These are phyloP conservation scores for Dreissena polymorpha DNA, from an alignment of 1,140 invertebrate genomes.

Conservation along the genomic window DNA sequence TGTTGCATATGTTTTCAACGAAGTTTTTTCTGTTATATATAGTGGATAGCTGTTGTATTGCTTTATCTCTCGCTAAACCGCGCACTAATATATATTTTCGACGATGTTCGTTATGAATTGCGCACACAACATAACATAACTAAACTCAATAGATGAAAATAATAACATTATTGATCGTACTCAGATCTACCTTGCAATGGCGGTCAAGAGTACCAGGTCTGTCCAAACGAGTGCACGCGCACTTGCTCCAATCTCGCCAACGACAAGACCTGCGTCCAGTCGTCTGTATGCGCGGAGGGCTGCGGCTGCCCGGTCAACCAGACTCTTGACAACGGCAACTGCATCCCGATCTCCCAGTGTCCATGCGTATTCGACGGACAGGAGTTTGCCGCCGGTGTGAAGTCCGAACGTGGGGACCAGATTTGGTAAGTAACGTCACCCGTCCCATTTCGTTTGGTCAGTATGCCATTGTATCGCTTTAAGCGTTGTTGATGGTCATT, in stretches of 20 bases:
- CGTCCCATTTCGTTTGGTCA: too few species aligned
- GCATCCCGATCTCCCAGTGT: conserved; percentile 88
- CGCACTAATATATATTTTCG: too few species aligned
- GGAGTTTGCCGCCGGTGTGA: conserved; percentile 88
- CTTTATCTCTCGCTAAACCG: too few species aligned
- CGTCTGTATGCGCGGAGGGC: conserved; percentile 89
- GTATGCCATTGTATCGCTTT: too few species aligned
- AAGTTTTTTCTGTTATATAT: too few species aligned
- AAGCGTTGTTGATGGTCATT: too few species aligned
- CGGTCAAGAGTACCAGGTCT: conserved; percentile 90
- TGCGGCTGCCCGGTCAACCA: conserved; percentile 91
- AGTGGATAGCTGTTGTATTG: too few species aligned
- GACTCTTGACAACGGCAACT: conserved; percentile 87
- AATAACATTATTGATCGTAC: too few species aligned
- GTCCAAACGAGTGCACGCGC: conserved; percentile 87
- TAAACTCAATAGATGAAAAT: too few species aligned
- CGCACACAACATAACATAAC: too few species aligned
- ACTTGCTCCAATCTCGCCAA: conserved; percentile 85
- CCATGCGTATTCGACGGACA: conserved; percentile 87
- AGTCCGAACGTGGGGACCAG: conserved; percentile 80
- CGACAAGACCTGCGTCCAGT: conserved; percentile 81
- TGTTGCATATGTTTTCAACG: too few species aligned
- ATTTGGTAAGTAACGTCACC: conserved; percentile 82
- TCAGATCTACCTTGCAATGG: conserved; percentile 82
- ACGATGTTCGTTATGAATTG: too few species aligned